Evolutionary conservation across 2,888 invertebrate genomes (phyloP).

Genomic region (Tetranychus piercei): DNA sequence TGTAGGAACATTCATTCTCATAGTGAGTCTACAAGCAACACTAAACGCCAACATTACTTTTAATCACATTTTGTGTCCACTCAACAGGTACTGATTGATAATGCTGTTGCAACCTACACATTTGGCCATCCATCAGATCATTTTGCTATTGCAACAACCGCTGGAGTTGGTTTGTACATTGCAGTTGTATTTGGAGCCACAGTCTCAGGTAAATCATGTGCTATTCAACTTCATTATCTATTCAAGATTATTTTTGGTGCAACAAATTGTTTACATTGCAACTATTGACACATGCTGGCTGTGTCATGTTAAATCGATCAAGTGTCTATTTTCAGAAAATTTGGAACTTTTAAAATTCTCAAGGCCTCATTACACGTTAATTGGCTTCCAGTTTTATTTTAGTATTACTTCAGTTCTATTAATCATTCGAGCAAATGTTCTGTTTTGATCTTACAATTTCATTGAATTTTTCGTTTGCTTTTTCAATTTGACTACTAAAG

Average conservation of each 20-base stretch:
- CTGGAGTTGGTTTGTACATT: conserved; percentile 2
- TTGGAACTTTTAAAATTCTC: too few species aligned
- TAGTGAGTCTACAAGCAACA: background rate
- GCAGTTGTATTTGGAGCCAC: background rate
- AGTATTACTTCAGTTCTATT: too few species aligned
- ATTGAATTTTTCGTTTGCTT: too few species aligned
- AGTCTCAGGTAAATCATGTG: background rate
- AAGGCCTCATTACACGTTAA: too few species aligned
- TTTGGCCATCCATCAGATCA: background rate
- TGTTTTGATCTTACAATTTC: too few species aligned
- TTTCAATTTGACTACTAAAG: too few species aligned
- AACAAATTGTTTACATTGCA: background rate
- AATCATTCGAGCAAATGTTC: too few species aligned
- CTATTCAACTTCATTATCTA: background rate
- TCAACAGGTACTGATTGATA: background rate
- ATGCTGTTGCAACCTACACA: background rate
- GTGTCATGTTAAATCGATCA: too few species aligned
- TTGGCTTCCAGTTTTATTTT: too few species aligned
- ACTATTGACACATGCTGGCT: too few species aligned
- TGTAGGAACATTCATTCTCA: background rate
- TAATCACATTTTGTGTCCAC: too few species aligned
- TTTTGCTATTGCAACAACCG: background rate
- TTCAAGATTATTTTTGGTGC: background rate
- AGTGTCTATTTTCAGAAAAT: too few species aligned
- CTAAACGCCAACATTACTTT: background rate